Evolutionary conservation across 2,113 vertebrate species (phyloP).

Genomic region (Rostratula benghalensis): DNA sequence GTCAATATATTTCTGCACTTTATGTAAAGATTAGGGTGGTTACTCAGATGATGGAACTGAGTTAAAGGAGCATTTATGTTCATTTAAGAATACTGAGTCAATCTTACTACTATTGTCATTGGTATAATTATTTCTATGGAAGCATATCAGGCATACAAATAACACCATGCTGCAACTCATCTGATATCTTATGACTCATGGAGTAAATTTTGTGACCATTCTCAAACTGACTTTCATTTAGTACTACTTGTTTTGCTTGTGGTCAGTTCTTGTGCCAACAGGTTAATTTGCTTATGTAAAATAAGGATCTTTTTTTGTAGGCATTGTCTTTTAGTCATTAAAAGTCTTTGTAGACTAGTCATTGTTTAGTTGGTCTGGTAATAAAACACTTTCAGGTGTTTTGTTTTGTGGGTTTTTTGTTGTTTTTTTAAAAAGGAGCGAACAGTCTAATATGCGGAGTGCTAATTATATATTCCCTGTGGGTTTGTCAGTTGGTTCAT

Average conservation of each 20-base stretch:
- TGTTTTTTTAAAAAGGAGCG: not conserved
- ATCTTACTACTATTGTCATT: not conserved
- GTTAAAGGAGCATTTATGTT: not conserved
- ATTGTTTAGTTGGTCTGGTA: not conserved
- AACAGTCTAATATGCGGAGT: not conserved
- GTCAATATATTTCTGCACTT: not conserved
- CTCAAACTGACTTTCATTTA: not conserved
- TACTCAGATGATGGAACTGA: not conserved
- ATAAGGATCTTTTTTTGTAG: not conserved
- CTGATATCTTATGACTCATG: not conserved
- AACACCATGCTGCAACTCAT: not conserved
- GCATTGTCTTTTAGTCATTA: not conserved
- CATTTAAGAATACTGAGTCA: not conserved
- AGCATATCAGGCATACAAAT: not conserved
- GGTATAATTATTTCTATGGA: not conserved
- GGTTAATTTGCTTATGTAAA: not conserved
- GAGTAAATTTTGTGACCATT: not conserved
- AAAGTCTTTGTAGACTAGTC: not conserved
- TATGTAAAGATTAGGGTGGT: not conserved
- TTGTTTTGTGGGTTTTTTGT: not conserved
- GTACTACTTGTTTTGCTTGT: constrained; percentile 9
- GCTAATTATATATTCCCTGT: not conserved
- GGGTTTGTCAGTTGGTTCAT: not conserved
- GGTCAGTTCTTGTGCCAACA: not conserved
- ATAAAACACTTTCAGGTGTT: not conserved